Base-by-base conservation (phyloP, 2,113 vertebrate species). In the sheep (Ovis aries) region DNA sequence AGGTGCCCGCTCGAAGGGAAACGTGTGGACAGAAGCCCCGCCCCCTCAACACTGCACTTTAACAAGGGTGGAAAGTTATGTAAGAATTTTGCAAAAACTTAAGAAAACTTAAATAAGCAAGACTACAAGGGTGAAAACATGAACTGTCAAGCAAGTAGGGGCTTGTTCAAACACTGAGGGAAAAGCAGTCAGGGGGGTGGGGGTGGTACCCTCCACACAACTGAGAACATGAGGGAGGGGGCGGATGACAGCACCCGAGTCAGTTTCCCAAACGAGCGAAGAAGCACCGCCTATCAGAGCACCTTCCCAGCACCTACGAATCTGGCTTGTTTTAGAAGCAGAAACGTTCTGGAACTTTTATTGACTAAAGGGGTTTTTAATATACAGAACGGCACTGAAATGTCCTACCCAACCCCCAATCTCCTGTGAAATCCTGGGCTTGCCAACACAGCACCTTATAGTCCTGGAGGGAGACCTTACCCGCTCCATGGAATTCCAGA, bases 31-130 rank as follows among this genome's bases (percentile, higher is more conserved):
- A 91, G 40, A 97, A 62, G 60, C 86, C 67, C 43, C 4, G 0
- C 59, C 62, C 67, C 55, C 62, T 45, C 62, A 92, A 88, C 7
- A 19, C 48, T 10, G 36, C 57, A 19, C 45, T 27, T 11, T 11
- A n/a, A 77, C 67, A 88, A 88, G 33, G 52, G 50, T 5, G 17
- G 10, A 31, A 3, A 13, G 25, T 95, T 92, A 95, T 16, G 50
- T 87, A 95, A 94, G 67, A 78, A 59, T 40, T 95, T 74, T 97
- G 40, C 89, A 95, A 97, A 98, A 96, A 93, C 55, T 50, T 55
- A 86, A 95, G 45, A 91, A 93, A 82, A 95, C 64, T 23, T 78
- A 96, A 97, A 80, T 74, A 93, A 94, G 55, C 25, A 52, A 89
- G 84, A 40, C 83, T 31, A 43, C 9, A 19, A 85, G 96, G 77